Evolutionary conservation across 2,888 invertebrate genomes (phyloP).

Genomic region (Mystacides longicornis): DNA sequence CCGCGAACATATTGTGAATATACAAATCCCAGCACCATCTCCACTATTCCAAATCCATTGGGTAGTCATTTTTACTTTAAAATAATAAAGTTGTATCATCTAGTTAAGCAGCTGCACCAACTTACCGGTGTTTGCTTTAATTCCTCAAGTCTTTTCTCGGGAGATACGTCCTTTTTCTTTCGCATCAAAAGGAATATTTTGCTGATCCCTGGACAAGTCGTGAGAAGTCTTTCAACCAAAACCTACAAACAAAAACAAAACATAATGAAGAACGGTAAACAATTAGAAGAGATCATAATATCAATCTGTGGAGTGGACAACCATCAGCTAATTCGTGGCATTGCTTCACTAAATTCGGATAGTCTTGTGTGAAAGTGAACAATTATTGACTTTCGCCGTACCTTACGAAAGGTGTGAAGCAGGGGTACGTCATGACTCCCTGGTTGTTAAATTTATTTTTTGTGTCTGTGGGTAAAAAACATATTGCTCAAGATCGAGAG

Average conservation of each 20-base stretch:
- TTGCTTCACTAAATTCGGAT: too few species aligned
- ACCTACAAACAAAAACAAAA: slow-evolving; percentile 32
- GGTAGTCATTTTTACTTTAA: not conserved
- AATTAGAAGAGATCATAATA: too few species aligned
- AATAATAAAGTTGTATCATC: not conserved
- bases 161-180: slow-evolving; percentile 49
- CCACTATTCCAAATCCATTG: not conserved
- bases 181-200: slow-evolving; percentile 56
- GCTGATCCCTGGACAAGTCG: slow-evolving; percentile 58
- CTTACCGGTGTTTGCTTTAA: slow-evolving; percentile 55
- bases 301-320: too few species aligned
- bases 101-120: not conserved
- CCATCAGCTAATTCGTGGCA: too few species aligned
- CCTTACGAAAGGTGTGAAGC: too few species aligned
- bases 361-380: too few species aligned
- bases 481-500: too few species aligned
- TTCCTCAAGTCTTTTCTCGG: slow-evolving; percentile 46
- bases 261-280: not conserved
- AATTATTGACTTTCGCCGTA: too few species aligned
- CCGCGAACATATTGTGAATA: not conserved
- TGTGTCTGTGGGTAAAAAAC: too few species aligned
- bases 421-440: too few species aligned
- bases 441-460: too few species aligned
- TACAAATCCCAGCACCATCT: not conserved
- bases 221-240: slow-evolving; percentile 63